Evolutionary conservation across 2,888 invertebrate genomes (phyloP).

Genomic region (Nowickia ferox): DNA sequence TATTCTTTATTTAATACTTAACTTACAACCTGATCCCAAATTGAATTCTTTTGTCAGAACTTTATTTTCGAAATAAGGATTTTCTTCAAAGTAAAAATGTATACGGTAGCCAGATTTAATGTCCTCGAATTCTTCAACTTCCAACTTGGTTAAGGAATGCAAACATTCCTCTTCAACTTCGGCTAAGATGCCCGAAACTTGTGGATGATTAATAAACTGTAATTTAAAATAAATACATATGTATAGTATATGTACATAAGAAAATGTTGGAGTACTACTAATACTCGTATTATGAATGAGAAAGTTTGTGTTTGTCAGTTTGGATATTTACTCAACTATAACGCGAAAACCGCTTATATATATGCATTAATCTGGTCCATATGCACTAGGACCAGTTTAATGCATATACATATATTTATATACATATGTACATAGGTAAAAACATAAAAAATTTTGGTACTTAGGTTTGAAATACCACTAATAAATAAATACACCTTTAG

Average conservation of each 20-base stretch:
- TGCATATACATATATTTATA: no score
- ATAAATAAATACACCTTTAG: no score
- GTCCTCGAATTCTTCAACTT: conserved; percentile 94
- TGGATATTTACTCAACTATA: no score
- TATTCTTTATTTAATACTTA: not conserved
- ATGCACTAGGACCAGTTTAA: no score
- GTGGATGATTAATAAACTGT: conserved; percentile 92
- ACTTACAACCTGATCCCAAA: conserved; percentile 81
- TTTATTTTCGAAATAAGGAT: conserved; percentile 92
- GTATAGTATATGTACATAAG: not conserved
- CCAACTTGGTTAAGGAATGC: conserved; percentile 88
- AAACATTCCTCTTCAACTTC: conserved; percentile 93
- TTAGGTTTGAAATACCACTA: no score
- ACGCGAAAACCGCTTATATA: no score
- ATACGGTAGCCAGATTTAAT: conserved; percentile 93
- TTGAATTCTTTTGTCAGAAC: conserved; percentile 90
- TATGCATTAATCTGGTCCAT: no score
- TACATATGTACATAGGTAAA: no score
- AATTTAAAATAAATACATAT: conserved; percentile 38
- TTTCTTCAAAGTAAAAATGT: conserved; percentile 90
- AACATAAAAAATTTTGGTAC: no score
- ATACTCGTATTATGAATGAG: no score
- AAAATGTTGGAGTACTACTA: not conserved
- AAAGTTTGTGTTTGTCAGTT: no score
- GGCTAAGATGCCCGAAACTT: conserved; percentile 90